Evolutionary conservation across 2,888 invertebrate genomes (phyloP).

Genomic region (Steinernema hermaphroditum): DNA sequence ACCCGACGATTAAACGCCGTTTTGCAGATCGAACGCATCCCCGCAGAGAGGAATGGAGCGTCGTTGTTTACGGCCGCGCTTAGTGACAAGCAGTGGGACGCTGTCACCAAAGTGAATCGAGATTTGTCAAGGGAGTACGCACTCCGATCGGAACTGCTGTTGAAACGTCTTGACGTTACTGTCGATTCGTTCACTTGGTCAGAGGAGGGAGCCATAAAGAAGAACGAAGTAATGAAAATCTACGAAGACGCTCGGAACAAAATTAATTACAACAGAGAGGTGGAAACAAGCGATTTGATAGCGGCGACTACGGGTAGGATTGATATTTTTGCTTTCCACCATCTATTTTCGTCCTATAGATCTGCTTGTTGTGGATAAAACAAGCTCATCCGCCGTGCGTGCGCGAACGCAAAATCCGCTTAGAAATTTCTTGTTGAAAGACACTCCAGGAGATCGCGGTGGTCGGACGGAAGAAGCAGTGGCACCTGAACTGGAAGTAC

Average conservation of each 20-base stretch:
- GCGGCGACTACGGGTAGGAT: constrained; percentile 45
- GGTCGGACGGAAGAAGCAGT: constrained; percentile 39
- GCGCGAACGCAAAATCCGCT: constrained; percentile 35
- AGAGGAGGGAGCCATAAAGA: constrained; percentile 47
- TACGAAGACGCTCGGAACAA: constrained; percentile 24
- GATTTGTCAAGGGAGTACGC: constrained; percentile 74
- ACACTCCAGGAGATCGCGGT: constrained; percentile 40
- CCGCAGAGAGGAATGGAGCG: neutral
- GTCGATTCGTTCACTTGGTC: constrained; percentile 83
- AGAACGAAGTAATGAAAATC: constrained; percentile 45
- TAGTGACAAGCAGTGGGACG: neutral
- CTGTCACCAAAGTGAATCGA: neutral
- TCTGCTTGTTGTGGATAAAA: constrained; percentile 37
- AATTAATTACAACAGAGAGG: constrained; percentile 19
- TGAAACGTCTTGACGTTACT: constrained; percentile 90
- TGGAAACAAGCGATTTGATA: constrained; percentile 42
- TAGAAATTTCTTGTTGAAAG: constrained; percentile 28
- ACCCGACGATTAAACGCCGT: too few species aligned
- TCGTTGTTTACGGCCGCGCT: neutral
- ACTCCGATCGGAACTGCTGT: constrained; percentile 80
- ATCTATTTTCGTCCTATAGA: constrained; percentile 32
- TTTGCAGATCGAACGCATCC: neutral
- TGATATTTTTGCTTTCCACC: neutral
- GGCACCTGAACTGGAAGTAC: constrained; percentile 35
- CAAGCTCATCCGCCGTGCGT: constrained; percentile 31